Conservation (phyloP, 37 sponge, comb jelly and placozoan species). For the Aphrocallistes beatrix region DNA sequence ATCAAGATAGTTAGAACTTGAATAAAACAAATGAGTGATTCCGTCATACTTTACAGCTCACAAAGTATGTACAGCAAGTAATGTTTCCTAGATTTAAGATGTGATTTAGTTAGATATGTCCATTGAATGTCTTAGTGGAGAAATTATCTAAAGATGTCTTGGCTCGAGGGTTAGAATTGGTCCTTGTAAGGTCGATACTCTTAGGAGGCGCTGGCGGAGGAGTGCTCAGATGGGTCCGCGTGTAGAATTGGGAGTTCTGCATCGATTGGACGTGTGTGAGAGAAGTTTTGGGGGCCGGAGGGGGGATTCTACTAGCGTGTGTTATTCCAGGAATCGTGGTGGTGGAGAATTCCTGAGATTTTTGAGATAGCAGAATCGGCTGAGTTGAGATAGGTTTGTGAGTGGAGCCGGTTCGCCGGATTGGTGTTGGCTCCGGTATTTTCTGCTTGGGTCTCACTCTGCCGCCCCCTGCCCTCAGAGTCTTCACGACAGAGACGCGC, state of each 20-base stretch:
- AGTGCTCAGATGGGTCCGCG: neutral
- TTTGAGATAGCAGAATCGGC: too few relatives aligned
- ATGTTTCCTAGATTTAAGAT: neutral
- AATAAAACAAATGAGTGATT: constrained; percentile 1
- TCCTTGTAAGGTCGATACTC: neutral
- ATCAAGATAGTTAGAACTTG: neutral
- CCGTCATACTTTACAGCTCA: neutral
- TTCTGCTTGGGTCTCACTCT: neutral
- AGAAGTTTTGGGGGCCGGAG: neutral
- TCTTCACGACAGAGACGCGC: neutral
- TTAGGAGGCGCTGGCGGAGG: neutral
- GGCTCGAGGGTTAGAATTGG: neutral
- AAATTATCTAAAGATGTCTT: neutral
- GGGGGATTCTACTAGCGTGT: too few relatives aligned
- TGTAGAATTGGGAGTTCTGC: neutral
- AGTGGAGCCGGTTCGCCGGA: neutral
- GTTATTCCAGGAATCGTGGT: too few relatives aligned
- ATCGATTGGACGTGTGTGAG: neutral
- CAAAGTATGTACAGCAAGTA: neutral
- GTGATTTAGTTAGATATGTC: neutral
- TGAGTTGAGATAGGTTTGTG: neutral
- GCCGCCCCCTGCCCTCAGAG: neutral
- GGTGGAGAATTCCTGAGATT: too few relatives aligned
- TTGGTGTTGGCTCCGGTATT: neutral
- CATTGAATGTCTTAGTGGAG: neutral